phyloP scores from a whole-genome alignment of 1,140 invertebrate species.

The Sipha flava region DNA sequence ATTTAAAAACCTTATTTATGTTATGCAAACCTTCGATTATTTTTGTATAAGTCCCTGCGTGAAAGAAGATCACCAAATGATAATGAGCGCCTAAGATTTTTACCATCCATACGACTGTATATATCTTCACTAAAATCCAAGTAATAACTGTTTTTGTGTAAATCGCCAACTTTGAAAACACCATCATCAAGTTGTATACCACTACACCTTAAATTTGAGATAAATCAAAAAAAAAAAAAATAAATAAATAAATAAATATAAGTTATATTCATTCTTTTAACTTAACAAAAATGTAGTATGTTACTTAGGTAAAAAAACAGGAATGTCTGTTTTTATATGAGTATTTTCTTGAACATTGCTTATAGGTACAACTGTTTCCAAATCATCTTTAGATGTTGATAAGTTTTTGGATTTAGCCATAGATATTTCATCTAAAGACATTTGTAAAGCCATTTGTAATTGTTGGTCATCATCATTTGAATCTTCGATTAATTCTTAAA shows the following conservation, averaged over 20 bases:
- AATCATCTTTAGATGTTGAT: not conserved
- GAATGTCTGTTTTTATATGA: not conserved
- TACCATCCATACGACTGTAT: not conserved
- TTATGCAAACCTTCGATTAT: slow-evolving; percentile 9
- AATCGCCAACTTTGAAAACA: slow-evolving; percentile 24
- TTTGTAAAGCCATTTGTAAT: slow-evolving; percentile 23
- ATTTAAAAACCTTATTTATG: not conserved
- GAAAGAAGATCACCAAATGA: slow-evolving; percentile 21
- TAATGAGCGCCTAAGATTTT: slow-evolving; percentile 9
- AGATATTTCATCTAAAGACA: slow-evolving; percentile 27
- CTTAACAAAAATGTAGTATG: no score
- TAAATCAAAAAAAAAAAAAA: no score
- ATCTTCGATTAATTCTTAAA: not conserved
- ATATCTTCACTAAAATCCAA: slow-evolving; percentile 22
- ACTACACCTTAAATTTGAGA: not conserved
- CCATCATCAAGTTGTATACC: slow-evolving; percentile 20
- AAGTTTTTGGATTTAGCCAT: not conserved
- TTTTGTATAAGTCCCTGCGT: slow-evolving; percentile 18
- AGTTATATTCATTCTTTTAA: no score
- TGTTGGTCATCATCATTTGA: slow-evolving; percentile 21
- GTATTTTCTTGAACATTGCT: not conserved
- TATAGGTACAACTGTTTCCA: not conserved
- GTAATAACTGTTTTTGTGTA: slow-evolving; percentile 29
- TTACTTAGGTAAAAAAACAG: not conserved
- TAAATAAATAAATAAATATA: no score